phyloP scores from a whole-genome alignment of 2,888 invertebrate species.

The Uropetala carovei region DNA sequence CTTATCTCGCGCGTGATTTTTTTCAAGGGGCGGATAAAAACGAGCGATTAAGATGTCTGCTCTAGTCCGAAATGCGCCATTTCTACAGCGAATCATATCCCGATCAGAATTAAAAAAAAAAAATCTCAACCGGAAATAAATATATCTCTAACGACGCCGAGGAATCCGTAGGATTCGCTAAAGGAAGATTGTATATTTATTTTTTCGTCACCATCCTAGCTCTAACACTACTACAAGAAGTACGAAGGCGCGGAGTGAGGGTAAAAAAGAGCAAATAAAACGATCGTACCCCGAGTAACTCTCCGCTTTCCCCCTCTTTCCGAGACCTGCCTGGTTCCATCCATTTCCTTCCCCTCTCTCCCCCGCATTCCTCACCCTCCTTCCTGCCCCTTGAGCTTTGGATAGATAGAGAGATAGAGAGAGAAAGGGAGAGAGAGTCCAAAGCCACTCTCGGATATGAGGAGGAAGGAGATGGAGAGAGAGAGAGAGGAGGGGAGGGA shows the following conservation, averaged over 20 bases:
- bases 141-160: too few species aligned
- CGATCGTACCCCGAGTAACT: not conserved
- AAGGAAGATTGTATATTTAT: too few species aligned
- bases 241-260: not conserved
- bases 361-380: conserved; percentile 66
- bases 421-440: not conserved
- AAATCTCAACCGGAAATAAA: too few species aligned
- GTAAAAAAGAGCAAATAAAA: not conserved
- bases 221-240: too few species aligned
- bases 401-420: not conserved
- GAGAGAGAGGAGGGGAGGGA: not conserved
- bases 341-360: not conserved
- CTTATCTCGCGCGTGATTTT: too few species aligned
- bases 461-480: not conserved
- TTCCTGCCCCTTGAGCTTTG: conserved; percentile 34
- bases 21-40: too few species aligned
- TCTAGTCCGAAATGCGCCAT: too few species aligned
- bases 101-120: too few species aligned
- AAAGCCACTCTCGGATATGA: not conserved
- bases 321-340: not conserved
- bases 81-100: too few species aligned
- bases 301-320: conserved; percentile 66
- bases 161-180: too few species aligned
- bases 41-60: too few species aligned
- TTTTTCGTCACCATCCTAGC: too few species aligned